Conservation (phyloP, 2,113 vertebrate species). For the Noturus placidus region DNA sequence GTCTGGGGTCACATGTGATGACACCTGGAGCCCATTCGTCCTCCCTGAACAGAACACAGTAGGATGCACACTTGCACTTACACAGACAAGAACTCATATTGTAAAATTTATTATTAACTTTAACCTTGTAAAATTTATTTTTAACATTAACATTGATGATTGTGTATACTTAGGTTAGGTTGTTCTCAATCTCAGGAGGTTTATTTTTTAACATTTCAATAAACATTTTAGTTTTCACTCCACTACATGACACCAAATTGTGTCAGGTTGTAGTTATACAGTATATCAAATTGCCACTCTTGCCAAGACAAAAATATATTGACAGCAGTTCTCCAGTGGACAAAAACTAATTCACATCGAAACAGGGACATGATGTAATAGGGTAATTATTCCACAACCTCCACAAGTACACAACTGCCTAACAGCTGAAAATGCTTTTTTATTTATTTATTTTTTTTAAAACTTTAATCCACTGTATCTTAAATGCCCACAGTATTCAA, state of each 20-base stretch:
- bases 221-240: not conserved
- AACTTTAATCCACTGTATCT: not conserved
- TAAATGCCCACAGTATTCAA: not conserved
- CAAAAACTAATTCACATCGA: slow-evolving; percentile 12
- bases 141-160: slow-evolving; percentile 14
- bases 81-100: not conserved
- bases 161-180: not conserved
- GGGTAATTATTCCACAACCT: slow-evolving; percentile 33
- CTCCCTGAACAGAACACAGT: slow-evolving; percentile 15
- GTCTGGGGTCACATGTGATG: slow-evolving; percentile 31
- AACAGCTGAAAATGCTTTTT: not conserved
- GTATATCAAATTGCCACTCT: not conserved
- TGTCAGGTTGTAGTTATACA: not conserved
- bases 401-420: not conserved
- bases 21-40: slow-evolving; percentile 29
- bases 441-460: too few species aligned
- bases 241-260: not conserved
- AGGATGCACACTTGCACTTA: slow-evolving; percentile 5
- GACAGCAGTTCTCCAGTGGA: not conserved
- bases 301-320: not conserved
- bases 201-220: not conserved
- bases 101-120: not conserved
- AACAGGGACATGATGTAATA: slow-evolving; percentile 26
- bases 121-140: not conserved
- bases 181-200: not conserved